A percentile compares a stretch with the other conserved stretches of the same genome.
phyloP scores from a whole-genome alignment of 2,797 vertebrate species.

The Echiichthys vipera region DNA sequence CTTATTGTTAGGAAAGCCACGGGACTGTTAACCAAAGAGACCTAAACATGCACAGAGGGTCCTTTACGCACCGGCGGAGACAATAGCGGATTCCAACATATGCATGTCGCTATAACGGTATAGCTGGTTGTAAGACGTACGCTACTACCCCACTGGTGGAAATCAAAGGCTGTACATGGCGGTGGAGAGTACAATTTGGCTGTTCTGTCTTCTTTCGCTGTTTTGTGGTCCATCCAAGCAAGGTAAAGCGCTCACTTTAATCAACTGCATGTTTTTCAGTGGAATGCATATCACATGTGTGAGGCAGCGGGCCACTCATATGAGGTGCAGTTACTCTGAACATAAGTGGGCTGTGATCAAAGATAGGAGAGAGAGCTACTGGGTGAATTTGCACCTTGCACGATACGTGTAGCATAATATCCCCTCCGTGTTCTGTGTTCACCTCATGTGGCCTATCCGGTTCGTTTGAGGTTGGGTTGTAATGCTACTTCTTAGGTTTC shows the following conservation, averaged over 20 bases:
- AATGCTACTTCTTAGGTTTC: slow-evolving; percentile 26
- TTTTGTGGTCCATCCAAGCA: slow-evolving; percentile 80
- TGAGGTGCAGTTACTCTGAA: slow-evolving; percentile 58
- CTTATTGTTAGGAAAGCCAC: slow-evolving; percentile 46
- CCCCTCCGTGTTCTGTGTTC: slow-evolving; percentile 32
- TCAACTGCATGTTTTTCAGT: slow-evolving; percentile 32
- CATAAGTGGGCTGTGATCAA: slow-evolving; percentile 55
- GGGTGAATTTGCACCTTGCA: slow-evolving; percentile 76
- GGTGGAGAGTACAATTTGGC: slow-evolving; percentile 83
- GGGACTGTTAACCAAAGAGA: slow-evolving; percentile 53
- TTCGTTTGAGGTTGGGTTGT: slow-evolving; percentile 10
- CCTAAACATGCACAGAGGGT: slow-evolving; percentile 41
- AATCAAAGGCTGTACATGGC: slow-evolving; percentile 88
- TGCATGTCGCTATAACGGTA: slow-evolving; percentile 76
- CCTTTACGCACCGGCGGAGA: slow-evolving; percentile 66
- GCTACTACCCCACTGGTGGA: slow-evolving; percentile 80
- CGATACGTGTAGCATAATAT: slow-evolving; percentile 39
- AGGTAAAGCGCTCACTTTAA: slow-evolving; percentile 78
- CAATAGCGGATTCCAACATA: slow-evolving; percentile 77
- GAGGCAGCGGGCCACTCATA: slow-evolving; percentile 34
- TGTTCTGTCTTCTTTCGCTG: slow-evolving; percentile 85
- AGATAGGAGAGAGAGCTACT: slow-evolving; percentile 18
- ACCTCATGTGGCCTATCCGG: slow-evolving; percentile 61
- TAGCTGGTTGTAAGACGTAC: slow-evolving; percentile 72
- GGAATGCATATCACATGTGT: slow-evolving; percentile 44